phyloP scores from a whole-genome alignment of 2,888 invertebrate species.

The Ormyrus rosae region DNA sequence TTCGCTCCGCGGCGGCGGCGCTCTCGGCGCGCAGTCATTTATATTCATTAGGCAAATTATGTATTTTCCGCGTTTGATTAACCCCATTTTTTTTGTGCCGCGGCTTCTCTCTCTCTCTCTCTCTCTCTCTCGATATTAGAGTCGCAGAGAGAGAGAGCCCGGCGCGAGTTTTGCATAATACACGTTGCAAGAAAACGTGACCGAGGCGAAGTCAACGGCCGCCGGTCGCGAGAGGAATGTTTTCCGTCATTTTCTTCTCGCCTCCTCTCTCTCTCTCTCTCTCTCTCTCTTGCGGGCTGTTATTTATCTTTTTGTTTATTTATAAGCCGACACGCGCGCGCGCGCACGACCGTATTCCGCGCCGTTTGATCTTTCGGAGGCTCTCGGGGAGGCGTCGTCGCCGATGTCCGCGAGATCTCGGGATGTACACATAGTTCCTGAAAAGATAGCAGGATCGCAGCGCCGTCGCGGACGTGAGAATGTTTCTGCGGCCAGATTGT shows the following conservation, averaged over 20 bases:
- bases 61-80: constrained; percentile 29
- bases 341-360: background rate
- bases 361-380: too few species aligned
- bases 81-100: constrained; percentile 10
- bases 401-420: too few species aligned
- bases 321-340: constrained; percentile 11
- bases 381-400: too few species aligned
- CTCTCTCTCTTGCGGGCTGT: background rate
- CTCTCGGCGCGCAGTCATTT: background rate
- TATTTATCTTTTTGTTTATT: constrained; percentile 22
- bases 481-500: too few species aligned
- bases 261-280: background rate
- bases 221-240: background rate
- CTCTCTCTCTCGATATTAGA: background rate
- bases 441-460: too few species aligned
- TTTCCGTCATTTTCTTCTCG: constrained; percentile 31
- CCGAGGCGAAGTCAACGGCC: constrained; percentile 25
- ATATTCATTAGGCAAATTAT: constrained; percentile 22
- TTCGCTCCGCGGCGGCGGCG: too few species aligned
- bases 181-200: constrained; percentile 47
- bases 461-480: too few species aligned
- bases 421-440: background rate
- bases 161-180: constrained; percentile 27
- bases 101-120: too few species aligned
- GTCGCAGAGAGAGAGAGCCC: background rate